phyloP scores from a whole-genome alignment of 2,113 vertebrate genomes.

The Suncus etruscus region DNA sequence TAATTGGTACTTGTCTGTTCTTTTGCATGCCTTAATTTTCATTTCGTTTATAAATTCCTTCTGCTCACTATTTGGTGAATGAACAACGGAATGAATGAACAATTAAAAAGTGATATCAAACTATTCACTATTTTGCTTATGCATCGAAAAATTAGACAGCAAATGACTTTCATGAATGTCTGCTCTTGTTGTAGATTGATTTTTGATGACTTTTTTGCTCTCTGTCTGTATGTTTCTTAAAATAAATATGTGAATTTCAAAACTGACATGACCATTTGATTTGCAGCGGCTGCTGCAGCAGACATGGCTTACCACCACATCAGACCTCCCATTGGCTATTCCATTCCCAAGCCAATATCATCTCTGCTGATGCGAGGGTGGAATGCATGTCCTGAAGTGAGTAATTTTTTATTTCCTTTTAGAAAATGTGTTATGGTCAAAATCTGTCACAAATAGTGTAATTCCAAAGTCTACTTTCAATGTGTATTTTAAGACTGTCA shows the following conservation, averaged over 20 bases:
- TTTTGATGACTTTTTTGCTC: background rate
- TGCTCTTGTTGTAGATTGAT: background rate
- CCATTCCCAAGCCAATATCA: slow-evolving; percentile 95
- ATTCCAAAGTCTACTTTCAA: slow-evolving; percentile 54
- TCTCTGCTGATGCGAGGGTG: slow-evolving; percentile 94
- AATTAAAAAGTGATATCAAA: background rate
- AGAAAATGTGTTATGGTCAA: slow-evolving; percentile 69
- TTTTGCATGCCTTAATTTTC: background rate
- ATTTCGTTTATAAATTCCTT: background rate
- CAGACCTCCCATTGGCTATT: slow-evolving; percentile 95
- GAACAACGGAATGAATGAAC: background rate
- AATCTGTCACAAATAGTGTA: slow-evolving; percentile 60
- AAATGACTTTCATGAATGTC: background rate
- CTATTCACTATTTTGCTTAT: background rate
- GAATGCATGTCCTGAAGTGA: slow-evolving; percentile 95
- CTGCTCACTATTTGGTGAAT: slow-evolving; percentile 10
- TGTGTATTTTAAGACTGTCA: slow-evolving; percentile 67
- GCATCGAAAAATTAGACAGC: background rate
- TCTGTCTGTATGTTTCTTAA: background rate
- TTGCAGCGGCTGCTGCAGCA: slow-evolving; percentile 92
- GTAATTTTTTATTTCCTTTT: slow-evolving; percentile 76
- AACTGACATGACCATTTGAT: slow-evolving; percentile 17
- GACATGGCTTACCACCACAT: slow-evolving; percentile 98
- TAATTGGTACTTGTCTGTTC: background rate
- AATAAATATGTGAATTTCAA: fast-evolving